Conservation (phyloP, 2,888 invertebrate genomes). For the Epirrita christyi region DNA sequence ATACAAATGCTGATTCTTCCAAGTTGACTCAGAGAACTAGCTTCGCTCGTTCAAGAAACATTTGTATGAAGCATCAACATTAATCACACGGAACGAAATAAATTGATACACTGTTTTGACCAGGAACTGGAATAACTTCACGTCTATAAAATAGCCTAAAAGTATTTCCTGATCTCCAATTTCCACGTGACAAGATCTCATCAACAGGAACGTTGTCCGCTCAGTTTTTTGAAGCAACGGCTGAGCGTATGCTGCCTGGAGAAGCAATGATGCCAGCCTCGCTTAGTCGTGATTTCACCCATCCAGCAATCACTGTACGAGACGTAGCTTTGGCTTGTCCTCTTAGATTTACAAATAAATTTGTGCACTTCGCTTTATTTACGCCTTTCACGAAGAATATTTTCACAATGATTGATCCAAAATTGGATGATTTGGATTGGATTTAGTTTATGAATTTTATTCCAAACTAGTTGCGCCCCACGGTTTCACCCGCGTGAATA, state of each 20-base stretch:
- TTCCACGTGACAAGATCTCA: constrained; percentile 36
- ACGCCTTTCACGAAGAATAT: background rate
- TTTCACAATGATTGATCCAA: background rate
- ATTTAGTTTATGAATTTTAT: no score
- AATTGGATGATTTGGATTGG: background rate
- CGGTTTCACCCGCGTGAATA: no score
- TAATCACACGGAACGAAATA: background rate
- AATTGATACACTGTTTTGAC: background rate
- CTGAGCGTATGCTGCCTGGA: constrained; percentile 38
- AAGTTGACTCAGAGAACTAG: background rate
- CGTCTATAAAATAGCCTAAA: constrained; percentile 2
- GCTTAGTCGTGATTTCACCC: constrained; percentile 31
- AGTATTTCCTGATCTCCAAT: constrained; percentile 9
- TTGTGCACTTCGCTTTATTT: background rate
- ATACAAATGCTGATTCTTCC: background rate
- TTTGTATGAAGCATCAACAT: background rate
- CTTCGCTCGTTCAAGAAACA: background rate
- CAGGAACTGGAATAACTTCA: background rate
- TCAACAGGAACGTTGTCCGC: constrained; percentile 32
- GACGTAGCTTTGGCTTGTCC: constrained; percentile 26
- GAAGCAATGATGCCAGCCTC: constrained; percentile 34
- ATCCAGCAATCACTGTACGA: constrained; percentile 31
- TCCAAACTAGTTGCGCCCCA: no score
- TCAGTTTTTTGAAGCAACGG: constrained; percentile 40
- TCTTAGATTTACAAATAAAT: constrained; percentile 25